Conservation (phyloP, 2,888 invertebrate species). For the Melanostoma scalare region DNA sequence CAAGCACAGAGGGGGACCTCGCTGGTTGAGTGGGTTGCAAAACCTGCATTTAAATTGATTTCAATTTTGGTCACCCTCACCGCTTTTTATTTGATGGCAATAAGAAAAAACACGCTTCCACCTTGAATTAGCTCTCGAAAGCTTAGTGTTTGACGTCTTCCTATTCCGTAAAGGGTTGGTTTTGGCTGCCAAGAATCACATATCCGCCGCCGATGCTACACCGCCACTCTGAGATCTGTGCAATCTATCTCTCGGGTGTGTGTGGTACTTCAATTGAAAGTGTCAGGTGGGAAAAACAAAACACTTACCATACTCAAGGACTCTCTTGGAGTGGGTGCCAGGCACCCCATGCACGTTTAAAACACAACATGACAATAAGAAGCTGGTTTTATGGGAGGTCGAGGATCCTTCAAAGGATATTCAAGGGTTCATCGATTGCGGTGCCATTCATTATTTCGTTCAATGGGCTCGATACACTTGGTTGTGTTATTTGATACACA, state of each 20-base stretch:
- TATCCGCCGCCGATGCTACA: conserved; percentile 5
- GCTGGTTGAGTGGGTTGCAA: conserved; percentile 39
- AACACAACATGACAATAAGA: conserved; percentile 30
- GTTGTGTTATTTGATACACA: conserved; percentile 11
- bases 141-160: conserved; percentile 67
- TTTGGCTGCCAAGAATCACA: conserved; percentile 29
- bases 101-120: conserved; percentile 46
- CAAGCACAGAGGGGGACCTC: conserved; percentile 69
- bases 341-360: conserved; percentile 10
- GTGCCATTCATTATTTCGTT: conserved; percentile 59
- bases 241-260: conserved; percentile 47
- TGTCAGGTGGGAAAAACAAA: conserved; percentile 70
- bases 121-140: conserved; percentile 66
- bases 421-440: conserved; percentile 60
- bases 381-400: conserved; percentile 33
- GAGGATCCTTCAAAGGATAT: conserved; percentile 51
- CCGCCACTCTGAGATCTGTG: conserved; percentile 31
- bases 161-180: conserved; percentile 7
- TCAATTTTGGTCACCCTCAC: conserved; percentile 74
- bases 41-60: conserved; percentile 75
- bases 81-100: conserved; percentile 7
- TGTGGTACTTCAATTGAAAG: conserved; percentile 34
- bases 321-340: conserved; percentile 20
- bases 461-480: conserved; percentile 28
- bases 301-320: conserved; percentile 63